A percentile compares a stretch with the other conserved stretches of the same genome.
These are phyloP conservation scores for Sebastolobus alascanus DNA, from an alignment of 2,797 vertebrate genomes.

Conservation along the genomic window DNA sequence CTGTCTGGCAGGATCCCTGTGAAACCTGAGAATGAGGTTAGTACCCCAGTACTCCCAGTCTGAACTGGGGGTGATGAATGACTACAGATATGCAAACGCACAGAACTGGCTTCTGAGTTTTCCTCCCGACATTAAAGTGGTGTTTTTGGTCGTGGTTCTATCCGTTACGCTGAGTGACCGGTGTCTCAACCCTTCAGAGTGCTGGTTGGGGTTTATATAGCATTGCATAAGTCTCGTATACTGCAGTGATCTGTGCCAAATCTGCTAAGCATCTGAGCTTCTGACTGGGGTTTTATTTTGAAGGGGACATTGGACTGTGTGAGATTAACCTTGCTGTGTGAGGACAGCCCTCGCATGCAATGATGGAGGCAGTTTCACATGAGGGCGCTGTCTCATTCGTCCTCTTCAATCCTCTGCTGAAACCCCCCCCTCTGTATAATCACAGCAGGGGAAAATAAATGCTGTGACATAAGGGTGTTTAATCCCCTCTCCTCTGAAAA, in stretches of 20 bases:
- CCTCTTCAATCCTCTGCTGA: constrained; percentile 4
- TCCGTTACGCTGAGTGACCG: too few species aligned
- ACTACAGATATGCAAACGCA: constrained; percentile 3
- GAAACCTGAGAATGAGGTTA: constrained; percentile 51
- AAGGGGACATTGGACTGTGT: constrained; percentile 23
- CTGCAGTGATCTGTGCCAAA: constrained; percentile 4
- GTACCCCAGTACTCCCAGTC: background rate
- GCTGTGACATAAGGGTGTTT: constrained; percentile 80
- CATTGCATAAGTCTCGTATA: constrained; percentile 15
- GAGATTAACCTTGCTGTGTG: constrained; percentile 53
- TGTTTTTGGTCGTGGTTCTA: background rate
- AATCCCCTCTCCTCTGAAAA: constrained; percentile 78
- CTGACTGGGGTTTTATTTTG: constrained; percentile 41
- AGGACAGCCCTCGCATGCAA: constrained; percentile 16
- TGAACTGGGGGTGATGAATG: constrained; percentile 14
- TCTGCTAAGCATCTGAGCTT: constrained; percentile 33
- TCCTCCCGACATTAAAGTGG: background rate
- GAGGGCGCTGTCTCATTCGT: constrained; percentile 50
- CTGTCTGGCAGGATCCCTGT: constrained; percentile 24
- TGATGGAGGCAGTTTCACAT: constrained; percentile 7
- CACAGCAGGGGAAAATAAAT: constrained; percentile 74
- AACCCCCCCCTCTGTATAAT: constrained; percentile 47
- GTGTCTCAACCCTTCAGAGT: background rate
- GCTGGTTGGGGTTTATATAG: background rate
- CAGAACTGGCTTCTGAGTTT: background rate